Percentiles rank a stretch among this genome's conserved stretches.
Conservation (phyloP, 2,797 vertebrate genomes). For the Enteromius unitaeniatus region DNA sequence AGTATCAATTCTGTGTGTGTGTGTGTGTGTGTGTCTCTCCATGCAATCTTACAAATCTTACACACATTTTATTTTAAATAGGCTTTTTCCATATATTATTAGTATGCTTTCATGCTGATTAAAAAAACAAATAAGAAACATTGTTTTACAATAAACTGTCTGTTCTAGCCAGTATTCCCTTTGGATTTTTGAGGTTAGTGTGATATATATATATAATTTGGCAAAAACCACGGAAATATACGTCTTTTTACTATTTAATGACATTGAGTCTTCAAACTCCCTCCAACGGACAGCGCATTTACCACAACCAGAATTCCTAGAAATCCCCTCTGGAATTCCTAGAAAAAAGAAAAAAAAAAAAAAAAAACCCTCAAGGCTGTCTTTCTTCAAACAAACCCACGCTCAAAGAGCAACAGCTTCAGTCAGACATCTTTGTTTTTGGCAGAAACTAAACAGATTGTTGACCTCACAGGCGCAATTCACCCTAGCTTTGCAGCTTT, state of each 20-base stretch:
- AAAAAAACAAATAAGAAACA: neutral
- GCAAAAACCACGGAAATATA: constrained; percentile 42
- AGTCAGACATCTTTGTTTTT: constrained; percentile 31
- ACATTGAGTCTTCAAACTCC: constrained; percentile 21
- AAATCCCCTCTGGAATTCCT: constrained; percentile 36
- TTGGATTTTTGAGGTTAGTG: neutral
- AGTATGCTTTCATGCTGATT: neutral
- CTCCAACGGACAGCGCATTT: neutral
- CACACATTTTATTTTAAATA: neutral
- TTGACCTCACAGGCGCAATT: constrained; percentile 14
- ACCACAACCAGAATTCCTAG: constrained; percentile 40
- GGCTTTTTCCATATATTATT: neutral
- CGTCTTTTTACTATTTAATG: constrained; percentile 31
- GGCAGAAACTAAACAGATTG: constrained; percentile 36
- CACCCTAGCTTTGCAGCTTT: constrained; percentile 8
- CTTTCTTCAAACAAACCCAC: constrained; percentile 29
- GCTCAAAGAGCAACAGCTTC: constrained; percentile 9
- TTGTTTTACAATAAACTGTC: neutral
- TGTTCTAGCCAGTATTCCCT: neutral
- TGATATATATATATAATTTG: constrained; percentile 3
- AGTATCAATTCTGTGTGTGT: neutral
- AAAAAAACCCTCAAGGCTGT: constrained; percentile 20
- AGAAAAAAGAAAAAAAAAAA: constrained; percentile 9
- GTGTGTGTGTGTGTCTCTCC: neutral
- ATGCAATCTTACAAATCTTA: neutral